Evolutionary conservation across 30 jellyfish, hydroid and myxozoan species (phyloP).

Genomic region (Morbakka virulenta): DNA sequence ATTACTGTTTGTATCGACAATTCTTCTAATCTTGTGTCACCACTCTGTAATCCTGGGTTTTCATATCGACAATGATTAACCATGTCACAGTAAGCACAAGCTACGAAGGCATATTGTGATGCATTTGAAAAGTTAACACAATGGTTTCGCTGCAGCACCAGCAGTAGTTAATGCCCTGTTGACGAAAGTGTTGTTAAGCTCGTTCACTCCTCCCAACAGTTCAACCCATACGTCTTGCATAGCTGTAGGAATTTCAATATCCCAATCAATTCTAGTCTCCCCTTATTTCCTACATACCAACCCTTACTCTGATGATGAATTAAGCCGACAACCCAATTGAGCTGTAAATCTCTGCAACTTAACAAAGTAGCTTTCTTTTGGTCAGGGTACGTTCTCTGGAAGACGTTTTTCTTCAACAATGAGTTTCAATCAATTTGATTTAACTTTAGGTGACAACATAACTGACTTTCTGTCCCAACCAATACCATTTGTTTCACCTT

Average conservation of each 20-base stretch:
- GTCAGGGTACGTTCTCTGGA: slow-evolving; percentile 35
- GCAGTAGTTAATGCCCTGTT: slow-evolving; percentile 38
- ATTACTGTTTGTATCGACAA: no score
- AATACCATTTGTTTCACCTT: slow-evolving; percentile 47
- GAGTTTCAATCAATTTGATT: slow-evolving; percentile 48
- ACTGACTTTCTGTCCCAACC: slow-evolving; percentile 56
- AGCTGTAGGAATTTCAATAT: slow-evolving; percentile 10
- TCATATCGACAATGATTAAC: no score
- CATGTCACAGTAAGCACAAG: no score
- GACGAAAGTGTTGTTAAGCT: slow-evolving; percentile 41
- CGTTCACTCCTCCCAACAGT: slow-evolving; percentile 50
- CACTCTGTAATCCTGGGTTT: no score
- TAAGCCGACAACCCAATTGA: slow-evolving; percentile 68
- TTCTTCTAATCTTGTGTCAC: no score
- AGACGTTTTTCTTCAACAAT: slow-evolving; percentile 49
- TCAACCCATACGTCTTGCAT: slow-evolving; percentile 5
- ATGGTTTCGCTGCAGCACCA: slow-evolving; percentile 39
- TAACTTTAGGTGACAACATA: slow-evolving; percentile 51
- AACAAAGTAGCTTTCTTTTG: slow-evolving; percentile 47
- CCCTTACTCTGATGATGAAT: slow-evolving; percentile 41
- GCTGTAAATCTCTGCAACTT: slow-evolving; percentile 55
- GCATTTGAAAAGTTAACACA: no score
- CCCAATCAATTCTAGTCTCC: slow-evolving; percentile 40
- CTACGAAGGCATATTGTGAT: slow-evolving; percentile 75
- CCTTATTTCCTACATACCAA: slow-evolving; percentile 46